Evolutionary conservation across 2,888 invertebrate species (phyloP), one percentile per base, ranked within the genome.

Genomic region (Lysandra coridon): DNA sequence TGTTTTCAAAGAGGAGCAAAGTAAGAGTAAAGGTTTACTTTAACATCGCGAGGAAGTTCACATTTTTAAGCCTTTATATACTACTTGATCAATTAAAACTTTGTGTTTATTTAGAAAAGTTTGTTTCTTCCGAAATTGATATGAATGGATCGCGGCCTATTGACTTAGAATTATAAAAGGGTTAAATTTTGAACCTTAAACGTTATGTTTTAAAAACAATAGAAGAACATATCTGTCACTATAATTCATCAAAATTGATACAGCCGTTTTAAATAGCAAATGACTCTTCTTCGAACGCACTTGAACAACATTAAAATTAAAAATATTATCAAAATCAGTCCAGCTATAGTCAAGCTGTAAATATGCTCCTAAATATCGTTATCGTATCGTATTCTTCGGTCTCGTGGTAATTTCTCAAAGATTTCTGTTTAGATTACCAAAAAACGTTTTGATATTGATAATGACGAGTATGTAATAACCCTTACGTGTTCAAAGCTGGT

Each of bases 401-500:
- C 53, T 53, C 53, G 53, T 53, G 53, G 14, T 53, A 57, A 57
- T 57, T 4, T 57, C 4, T 57, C 17, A 17, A 57, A 17, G 17
- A 17, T 3, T 57, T 57, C 57, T 57, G 57, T 53, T 57, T 17
- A 57, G 57, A 57, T 53, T 53, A 57, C 57, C 57, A 49, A 10
- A 57, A 17, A 14, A 14, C 23, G 69, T 33, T 14, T 14, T 69
- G 30, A 23, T 69, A 69, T 69, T 69, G 69, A 69, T 69, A 33
- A 69, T 37, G 4, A 14, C 33, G 69, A 33, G 69, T 69, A 33
- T 30, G 30, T 69, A 69, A 14, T 33, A 69, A 37, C 4, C 17
- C 57, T 53, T 33, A 73, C n/a, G 49, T 75, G 60, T 75, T 79
- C 62, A 75, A 60, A 80, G 80, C 78, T 14, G 57, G 79, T 73